Evolutionary conservation across 1,140 invertebrate species (phyloP).

Genomic region (Microplitis mediator): DNA sequence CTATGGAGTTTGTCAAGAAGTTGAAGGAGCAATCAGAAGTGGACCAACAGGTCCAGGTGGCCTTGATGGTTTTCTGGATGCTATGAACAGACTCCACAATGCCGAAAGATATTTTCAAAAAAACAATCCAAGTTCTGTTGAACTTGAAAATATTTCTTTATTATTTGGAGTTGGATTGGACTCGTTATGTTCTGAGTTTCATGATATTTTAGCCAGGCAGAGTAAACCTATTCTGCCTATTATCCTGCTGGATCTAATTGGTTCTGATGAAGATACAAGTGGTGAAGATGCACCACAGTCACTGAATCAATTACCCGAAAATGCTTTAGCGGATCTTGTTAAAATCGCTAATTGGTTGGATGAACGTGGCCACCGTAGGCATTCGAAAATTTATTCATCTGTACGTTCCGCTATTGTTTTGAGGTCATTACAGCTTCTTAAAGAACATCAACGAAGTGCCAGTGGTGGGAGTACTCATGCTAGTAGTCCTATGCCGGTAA

Average conservation of each 20-base stretch:
- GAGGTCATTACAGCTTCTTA: conserved; percentile 76
- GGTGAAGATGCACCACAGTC: conserved; percentile 57
- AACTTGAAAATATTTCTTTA: conserved; percentile 88
- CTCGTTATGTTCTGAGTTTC: conserved; percentile 82
- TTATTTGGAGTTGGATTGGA: conserved; percentile 62
- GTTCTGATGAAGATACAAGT: conserved; percentile 79
- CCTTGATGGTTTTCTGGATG: conserved; percentile 77
- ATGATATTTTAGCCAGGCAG: conserved; percentile 82
- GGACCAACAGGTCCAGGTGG: conserved; percentile 71
- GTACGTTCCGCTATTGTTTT: conserved; percentile 78
- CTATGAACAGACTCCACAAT: conserved; percentile 83
- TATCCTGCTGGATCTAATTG: conserved; percentile 82
- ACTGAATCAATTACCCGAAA: conserved; percentile 67
- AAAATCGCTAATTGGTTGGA: conserved; percentile 85
- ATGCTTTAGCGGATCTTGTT: conserved; percentile 73
- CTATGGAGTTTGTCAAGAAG: conserved; percentile 86
- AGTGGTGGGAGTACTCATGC: conserved; percentile 70
- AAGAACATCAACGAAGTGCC: conserved; percentile 80
- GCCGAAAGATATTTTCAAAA: conserved; percentile 92
- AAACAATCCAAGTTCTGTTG: conserved; percentile 91
- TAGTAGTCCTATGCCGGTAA: conserved; percentile 61
- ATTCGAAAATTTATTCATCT: conserved; percentile 79
- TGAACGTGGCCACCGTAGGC: conserved; percentile 78
- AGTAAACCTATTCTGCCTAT: conserved; percentile 86
- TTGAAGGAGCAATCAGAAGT: conserved; percentile 78